A percentile compares a stretch with the other conserved stretches of the same genome.
Conservation (phyloP, 2,888 invertebrate genomes). For the Caenorhabditis drosophilae region DNA sequence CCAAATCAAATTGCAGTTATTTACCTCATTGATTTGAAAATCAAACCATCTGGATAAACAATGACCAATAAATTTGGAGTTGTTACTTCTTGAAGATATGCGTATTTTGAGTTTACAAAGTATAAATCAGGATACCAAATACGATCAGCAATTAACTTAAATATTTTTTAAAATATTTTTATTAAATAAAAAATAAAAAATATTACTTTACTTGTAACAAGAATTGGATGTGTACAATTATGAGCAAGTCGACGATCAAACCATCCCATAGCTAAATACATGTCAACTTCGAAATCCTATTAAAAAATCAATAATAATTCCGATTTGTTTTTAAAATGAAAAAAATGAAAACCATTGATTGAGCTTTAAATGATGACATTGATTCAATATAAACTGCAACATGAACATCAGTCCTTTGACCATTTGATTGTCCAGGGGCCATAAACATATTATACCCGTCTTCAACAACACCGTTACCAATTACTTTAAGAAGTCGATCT, state of each 20-base stretch:
- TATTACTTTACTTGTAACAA: slow-evolving; percentile 58
- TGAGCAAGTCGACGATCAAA: slow-evolving; percentile 66
- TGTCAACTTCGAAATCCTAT: slow-evolving; percentile 68
- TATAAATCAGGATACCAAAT: slow-evolving; percentile 67
- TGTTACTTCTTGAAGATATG: slow-evolving; percentile 63
- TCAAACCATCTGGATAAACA: slow-evolving; percentile 68
- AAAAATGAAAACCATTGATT: slow-evolving; percentile 61
- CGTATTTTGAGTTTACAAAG: slow-evolving; percentile 69
- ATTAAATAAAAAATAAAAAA: slow-evolving; percentile 1
- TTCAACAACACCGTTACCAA: slow-evolving; percentile 62
- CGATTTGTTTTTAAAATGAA: not conserved
- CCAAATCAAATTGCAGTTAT: not conserved
- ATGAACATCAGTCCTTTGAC: slow-evolving; percentile 60
- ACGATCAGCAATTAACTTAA: slow-evolving; percentile 61
- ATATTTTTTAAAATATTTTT: slow-evolving; percentile 13
- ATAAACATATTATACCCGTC: slow-evolving; percentile 67
- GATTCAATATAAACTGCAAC: slow-evolving; percentile 69
- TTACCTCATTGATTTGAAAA: slow-evolving; percentile 68
- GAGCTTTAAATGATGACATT: slow-evolving; percentile 69
- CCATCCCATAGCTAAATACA: slow-evolving; percentile 69
- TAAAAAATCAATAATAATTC: not conserved
- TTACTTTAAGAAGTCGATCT: slow-evolving; percentile 60
- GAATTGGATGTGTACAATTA: slow-evolving; percentile 68
- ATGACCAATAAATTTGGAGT: slow-evolving; percentile 59
- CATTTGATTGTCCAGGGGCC: slow-evolving; percentile 62